phyloP scores from a whole-genome alignment of 1,140 invertebrate species.

The Pantala flavescens region DNA sequence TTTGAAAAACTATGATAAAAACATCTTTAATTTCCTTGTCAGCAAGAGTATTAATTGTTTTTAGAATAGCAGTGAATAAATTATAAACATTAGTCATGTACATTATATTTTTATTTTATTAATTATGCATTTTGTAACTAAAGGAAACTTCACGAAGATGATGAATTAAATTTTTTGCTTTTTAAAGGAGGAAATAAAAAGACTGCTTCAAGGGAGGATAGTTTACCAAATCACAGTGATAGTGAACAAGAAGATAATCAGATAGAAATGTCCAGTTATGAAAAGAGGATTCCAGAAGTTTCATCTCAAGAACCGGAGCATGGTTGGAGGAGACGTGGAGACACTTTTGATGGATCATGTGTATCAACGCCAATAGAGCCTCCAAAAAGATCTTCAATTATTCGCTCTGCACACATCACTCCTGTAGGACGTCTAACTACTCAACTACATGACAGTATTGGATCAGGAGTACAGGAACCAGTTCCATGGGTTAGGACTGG shows the following conservation, averaged over 20 bases:
- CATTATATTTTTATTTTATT: no score
- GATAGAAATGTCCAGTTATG: background rate
- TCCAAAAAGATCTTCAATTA: background rate
- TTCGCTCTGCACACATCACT: background rate
- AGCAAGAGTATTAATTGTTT: no score
- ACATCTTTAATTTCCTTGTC: no score
- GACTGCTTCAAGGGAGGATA: conserved; percentile 17
- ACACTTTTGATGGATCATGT: background rate
- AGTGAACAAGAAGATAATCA: conserved; percentile 37
- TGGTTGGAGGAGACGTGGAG: background rate
- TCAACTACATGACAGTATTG: background rate
- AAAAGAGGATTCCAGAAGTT: background rate
- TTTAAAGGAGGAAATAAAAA: conserved; percentile 27
- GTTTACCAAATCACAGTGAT: conserved; percentile 35
- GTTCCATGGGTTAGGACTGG: background rate
- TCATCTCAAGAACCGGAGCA: background rate
- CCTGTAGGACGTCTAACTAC: background rate
- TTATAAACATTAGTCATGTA: no score
- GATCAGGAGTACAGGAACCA: background rate
- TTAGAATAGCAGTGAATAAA: no score
- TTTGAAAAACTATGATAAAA: no score
- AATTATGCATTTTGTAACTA: no score
- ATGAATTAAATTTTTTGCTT: conserved; percentile 16
- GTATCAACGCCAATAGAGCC: background rate
- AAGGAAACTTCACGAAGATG: no score